phyloP scores from a whole-genome alignment of 2,113 vertebrate species.

The Microcebus lehilahytsara region DNA sequence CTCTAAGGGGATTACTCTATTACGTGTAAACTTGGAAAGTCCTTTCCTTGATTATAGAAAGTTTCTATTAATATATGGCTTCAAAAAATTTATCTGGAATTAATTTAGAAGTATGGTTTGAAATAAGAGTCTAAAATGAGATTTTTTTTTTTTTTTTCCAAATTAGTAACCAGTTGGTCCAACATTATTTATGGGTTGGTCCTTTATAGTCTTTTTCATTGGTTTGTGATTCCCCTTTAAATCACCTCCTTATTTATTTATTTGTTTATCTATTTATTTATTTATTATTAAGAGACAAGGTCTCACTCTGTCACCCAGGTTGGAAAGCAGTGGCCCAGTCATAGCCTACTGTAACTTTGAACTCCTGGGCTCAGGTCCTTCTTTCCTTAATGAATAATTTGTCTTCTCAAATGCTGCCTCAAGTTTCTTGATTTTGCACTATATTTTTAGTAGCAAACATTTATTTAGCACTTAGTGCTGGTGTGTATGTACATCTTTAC shows the following conservation, averaged over 20 bases:
- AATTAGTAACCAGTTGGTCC: background rate
- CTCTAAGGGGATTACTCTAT: background rate
- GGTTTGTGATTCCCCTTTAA: background rate
- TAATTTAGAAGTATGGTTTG: background rate
- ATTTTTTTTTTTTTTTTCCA: background rate
- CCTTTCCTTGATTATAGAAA: background rate
- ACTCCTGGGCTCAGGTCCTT: background rate
- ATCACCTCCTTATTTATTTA: background rate
- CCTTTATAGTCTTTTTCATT: background rate
- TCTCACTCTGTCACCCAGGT: background rate
- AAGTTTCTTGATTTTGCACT: background rate
- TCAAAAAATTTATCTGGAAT: background rate
- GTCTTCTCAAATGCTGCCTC: background rate
- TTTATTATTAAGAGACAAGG: background rate
- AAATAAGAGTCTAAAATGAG: background rate
- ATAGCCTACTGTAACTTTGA: background rate
- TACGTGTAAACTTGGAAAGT: background rate
- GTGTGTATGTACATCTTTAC: background rate
- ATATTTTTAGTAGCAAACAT: background rate
- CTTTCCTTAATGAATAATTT: background rate
- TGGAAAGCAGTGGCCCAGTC: background rate
- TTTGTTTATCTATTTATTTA: background rate
- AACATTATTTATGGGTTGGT: background rate
- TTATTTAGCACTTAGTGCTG: background rate
- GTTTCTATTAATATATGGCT: background rate